These are phyloP conservation scores for Halichondria panicea DNA, from an alignment of 37 sponge, comb jelly and placozoan genomes.

Conservation along the genomic window DNA sequence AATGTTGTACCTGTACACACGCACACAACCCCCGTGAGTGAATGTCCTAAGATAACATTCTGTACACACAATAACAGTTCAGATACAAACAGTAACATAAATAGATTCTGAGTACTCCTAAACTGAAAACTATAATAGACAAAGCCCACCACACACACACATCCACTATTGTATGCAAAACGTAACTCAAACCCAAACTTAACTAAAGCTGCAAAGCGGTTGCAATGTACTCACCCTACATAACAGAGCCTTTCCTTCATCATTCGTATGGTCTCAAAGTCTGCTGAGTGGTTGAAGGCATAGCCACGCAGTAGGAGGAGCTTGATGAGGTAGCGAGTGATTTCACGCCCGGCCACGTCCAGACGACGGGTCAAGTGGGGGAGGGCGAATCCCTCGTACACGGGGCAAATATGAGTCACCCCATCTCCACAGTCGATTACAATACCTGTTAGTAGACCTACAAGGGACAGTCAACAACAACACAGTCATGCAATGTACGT, in stretches of 20 bases:
- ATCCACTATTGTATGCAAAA: too few species aligned
- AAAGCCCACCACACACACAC: too few species aligned
- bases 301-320: constrained; percentile 95
- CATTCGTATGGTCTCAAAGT: constrained; percentile 99
- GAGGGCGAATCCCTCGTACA: constrained; percentile 97
- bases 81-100: neutral
- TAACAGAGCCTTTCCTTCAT: constrained; percentile 99
- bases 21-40: constrained; percentile 6
- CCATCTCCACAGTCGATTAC: constrained; percentile 99
- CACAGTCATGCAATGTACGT: constrained; percentile 8
- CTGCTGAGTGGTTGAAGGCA: constrained; percentile 99
- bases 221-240: constrained; percentile 73
- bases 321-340: constrained; percentile 98
- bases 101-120: neutral
- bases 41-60: neutral
- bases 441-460: constrained; percentile 95
- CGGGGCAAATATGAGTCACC: constrained; percentile 99
- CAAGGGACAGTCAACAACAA: neutral
- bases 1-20: constrained; percentile 84
- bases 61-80: neutral
- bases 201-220: too few species aligned
- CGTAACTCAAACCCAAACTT: too few species aligned
- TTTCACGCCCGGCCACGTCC: constrained; percentile 97
- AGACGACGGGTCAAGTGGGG: constrained; percentile 95
- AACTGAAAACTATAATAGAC: too few species aligned